Evolutionary conservation across 2,888 invertebrate species (phyloP), one percentile per base, ranked within the genome.

Genomic region (Tribolium freemani): DNA sequence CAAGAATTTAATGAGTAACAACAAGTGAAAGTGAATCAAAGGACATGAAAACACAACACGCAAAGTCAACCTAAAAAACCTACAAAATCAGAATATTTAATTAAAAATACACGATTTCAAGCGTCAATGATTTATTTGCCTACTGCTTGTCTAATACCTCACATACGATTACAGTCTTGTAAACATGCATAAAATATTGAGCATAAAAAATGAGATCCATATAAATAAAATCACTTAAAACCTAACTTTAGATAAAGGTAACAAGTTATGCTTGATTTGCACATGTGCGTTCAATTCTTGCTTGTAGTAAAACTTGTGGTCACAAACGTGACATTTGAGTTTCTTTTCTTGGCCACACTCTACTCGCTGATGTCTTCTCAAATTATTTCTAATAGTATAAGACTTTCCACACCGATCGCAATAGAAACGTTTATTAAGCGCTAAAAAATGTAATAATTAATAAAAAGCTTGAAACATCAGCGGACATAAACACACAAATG

Each of bases 281-380:
- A 79, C 45, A 70, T 81, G 81, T n/a, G 73, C 74, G 1, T 78
- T 75, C 44, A 81, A 64, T 63, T 82, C 81, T 72, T 82, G 82
- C 66, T 81, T 83, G 56, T 83, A 83, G 71, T 80, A 83, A 67
- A 80, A 83, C 56, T 76, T 77, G 51, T 76, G 76, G 8, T 77
- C 73, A 53, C 83, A 83, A 9, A 80, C 48, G 45, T 71, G 69
- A 68, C 83, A 83, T 5, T 74, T 73, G 21, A 80, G 71, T 6
- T 75, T 78, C 63, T 83, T 83, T 54, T 81, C 78, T 71, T 83
- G 79, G n/a, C 83, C 83, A 58, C 83, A 83, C 71, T 82, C 81
- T 0, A 82, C 81, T 44, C 81, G 67, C 68, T 79, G 79, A 51
- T 82, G 81, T 30, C 82, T 67, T 20, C 79, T 64, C 13, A 82